Evolutionary conservation across 2,888 invertebrate species (phyloP).

Genomic region (Myopa testacea): DNA sequence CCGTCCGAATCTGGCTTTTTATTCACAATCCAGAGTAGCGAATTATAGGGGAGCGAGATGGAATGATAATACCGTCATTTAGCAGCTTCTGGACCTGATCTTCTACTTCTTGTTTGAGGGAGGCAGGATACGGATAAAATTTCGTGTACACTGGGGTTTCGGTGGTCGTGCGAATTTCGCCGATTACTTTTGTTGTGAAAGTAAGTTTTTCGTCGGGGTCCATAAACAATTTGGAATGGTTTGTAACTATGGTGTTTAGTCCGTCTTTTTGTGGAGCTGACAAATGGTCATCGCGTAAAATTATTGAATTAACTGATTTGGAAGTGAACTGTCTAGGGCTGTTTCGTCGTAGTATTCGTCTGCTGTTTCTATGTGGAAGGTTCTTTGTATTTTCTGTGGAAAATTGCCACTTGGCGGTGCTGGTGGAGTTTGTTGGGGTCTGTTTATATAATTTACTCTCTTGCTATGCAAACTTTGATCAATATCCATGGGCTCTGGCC

Average conservation of each 20-base stretch:
- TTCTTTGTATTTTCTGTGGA: too few relatives aligned
- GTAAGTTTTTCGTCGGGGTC: not conserved
- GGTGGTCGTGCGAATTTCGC: constrained; percentile 29
- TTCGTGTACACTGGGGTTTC: constrained; percentile 30
- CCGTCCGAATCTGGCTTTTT: too few relatives aligned
- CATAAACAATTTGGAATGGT: not conserved
- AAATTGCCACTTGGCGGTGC: not conserved
- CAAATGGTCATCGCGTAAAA: not conserved
- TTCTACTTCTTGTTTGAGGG: constrained; percentile 25
- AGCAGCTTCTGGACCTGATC: constrained; percentile 18
- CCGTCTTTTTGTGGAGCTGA: not conserved
- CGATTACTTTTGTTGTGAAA: constrained; percentile 18
- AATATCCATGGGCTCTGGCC: constrained; percentile 35
- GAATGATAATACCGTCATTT: too few relatives aligned
- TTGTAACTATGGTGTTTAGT: not conserved
- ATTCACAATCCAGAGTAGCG: too few relatives aligned
- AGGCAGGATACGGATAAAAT: constrained; percentile 33
- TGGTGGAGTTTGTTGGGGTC: constrained; percentile 21
- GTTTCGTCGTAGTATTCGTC: not conserved
- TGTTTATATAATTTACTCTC: constrained; percentile 19
- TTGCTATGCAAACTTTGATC: too few relatives aligned
- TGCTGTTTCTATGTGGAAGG: not conserved
- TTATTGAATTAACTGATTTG: constrained; percentile 10
- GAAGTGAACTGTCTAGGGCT: constrained; percentile 9
- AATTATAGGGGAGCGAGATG: too few relatives aligned